Percentiles rank a stretch among this genome's conserved stretches.
Evolutionary conservation across 2,113 vertebrate genomes (phyloP).

Genomic region (Cololabis saira): DNA sequence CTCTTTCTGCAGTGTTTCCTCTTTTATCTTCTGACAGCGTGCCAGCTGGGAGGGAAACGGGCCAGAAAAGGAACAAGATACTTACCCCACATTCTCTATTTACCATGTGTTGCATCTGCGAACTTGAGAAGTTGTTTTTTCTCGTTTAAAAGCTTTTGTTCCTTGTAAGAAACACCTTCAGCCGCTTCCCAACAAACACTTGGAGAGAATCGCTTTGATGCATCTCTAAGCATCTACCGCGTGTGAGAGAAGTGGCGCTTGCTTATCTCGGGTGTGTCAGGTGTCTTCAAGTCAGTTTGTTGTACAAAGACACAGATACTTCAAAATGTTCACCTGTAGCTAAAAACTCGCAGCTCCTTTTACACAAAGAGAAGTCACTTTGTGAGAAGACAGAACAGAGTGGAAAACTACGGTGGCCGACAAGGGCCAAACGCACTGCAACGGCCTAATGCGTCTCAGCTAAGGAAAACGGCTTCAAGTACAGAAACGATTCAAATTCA

Average conservation of each 20-base stretch:
- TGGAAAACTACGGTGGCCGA: no score
- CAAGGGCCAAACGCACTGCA: no score
- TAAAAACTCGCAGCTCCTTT: slow-evolving; percentile 7
- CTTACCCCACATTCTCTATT: slow-evolving; percentile 62
- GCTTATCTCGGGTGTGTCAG: slow-evolving; percentile 52
- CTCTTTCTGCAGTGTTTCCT: slow-evolving; percentile 59
- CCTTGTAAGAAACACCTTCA: slow-evolving; percentile 25
- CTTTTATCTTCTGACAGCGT: slow-evolving; percentile 75
- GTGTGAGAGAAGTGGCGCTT: slow-evolving; percentile 20
- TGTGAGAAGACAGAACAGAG: not conserved
- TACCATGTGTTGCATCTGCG: slow-evolving; percentile 63
- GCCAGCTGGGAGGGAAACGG: slow-evolving; percentile 54
- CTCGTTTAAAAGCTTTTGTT: slow-evolving; percentile 59
- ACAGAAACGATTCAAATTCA: no score
- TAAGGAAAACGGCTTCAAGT: no score
- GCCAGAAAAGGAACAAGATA: slow-evolving; percentile 63
- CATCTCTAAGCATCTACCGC: slow-evolving; percentile 41
- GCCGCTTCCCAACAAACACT: slow-evolving; percentile 48
- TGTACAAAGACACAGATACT: slow-evolving; percentile 41
- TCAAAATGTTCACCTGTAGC: slow-evolving; percentile 52
- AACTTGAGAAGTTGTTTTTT: slow-evolving; percentile 61
- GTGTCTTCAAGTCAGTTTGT: slow-evolving; percentile 48
- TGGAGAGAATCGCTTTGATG: slow-evolving; percentile 51
- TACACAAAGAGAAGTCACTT: not conserved
- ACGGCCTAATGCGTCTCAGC: no score